Evolutionary conservation across 1,140 invertebrate genomes (phyloP), one percentile per base, ranked within the genome.

Genomic region (Venustaconcha ellipsiformis): DNA sequence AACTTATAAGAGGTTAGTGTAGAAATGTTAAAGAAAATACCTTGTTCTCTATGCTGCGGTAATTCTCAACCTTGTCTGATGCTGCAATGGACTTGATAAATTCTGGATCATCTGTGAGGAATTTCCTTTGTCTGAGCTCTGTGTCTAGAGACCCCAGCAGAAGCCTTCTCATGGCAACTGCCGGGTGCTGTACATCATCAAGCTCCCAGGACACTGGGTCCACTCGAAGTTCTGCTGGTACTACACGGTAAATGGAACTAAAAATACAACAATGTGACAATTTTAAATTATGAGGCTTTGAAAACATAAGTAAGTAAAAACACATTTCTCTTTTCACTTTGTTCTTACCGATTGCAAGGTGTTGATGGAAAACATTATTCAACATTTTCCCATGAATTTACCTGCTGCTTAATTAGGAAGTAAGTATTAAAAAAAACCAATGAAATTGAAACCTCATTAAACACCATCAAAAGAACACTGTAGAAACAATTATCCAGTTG

Each of bases 61-160:
- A 76, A 59, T 76, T 76, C 57, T 76, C 67, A 26, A 76, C 74
- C 58, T 76, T 76, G 55, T 76, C 74, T 23, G 74, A 76, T 58
- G 70, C 17, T 14, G 55, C 57, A 23, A 76, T 63, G 23, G 56
- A 30, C 37, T 48, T 55, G n/a, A 76, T 70, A 57, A 76, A 30
- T 56, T 70, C 64, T 0, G 74, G 74, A 76, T 76, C 67, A 66
- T 76, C 74, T 30, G 62, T 63, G 59, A 70, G 62, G 37, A 59
- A 59, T 48, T 62, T 68, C 14, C 37, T 26, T 56, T 76, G 70
- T 56, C 74, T 70, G 67, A 76, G 70, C 37, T 70, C 74, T 13
- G 15, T 37, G 37, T 76, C 74, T 18, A 76, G 70, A 56, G 70
- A 30, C 13, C 58, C 30, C 4, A 76, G 55, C 3, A 76, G 18